Evolutionary conservation across 2,888 invertebrate genomes (phyloP), one percentile per base, ranked within the genome.

Genomic region (Hirudinaria manillensis): DNA sequence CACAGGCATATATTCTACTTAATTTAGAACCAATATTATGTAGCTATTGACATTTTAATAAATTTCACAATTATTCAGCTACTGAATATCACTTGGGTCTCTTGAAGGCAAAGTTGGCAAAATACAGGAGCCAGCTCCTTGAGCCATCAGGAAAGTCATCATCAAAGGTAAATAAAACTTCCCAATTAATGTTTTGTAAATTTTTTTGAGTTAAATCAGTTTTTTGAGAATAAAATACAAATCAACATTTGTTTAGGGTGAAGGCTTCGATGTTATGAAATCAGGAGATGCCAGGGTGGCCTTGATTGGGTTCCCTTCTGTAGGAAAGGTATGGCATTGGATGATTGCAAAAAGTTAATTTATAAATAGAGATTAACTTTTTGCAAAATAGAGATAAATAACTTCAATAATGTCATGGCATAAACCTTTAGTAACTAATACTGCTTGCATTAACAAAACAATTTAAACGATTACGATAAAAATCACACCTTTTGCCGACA

Each of bases 31-130:
- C 16, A 45, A 45, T 45, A 16, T 16, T 45, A 16, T 45, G 45
- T 16, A 45, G 45, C 45, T 45, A 45, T 45, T 45, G 13, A 45
- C 16, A 45, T 6, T 45, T 45, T 45, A 45, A 45, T 67, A 32
- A 24, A 65, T 72, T 51, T 27, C 65, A 36, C 19, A 27, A 51
- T 21, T 75, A 51, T 88, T 78, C 86, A 97, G 98, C 98, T 10
- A 99, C 99, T 82, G 99, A 99, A 86, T 98, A 99, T 83, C 99
- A 99, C 88, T 90, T 99, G 87, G 99, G 99, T 61, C 88, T 99
- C 68, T 86, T 99, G 76, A 99, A 99, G 87, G 99, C 98, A 0
- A 85, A 86, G 78, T 80, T 86, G 55, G 86, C 86, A 10, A 85
- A 83, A 78, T 85, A 83, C 78, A 80, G 85, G 75, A 81, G 95